These are phyloP conservation scores for Carassius gibelio DNA, from an alignment of 2,113 vertebrate species.

Conservation along the genomic window DNA sequence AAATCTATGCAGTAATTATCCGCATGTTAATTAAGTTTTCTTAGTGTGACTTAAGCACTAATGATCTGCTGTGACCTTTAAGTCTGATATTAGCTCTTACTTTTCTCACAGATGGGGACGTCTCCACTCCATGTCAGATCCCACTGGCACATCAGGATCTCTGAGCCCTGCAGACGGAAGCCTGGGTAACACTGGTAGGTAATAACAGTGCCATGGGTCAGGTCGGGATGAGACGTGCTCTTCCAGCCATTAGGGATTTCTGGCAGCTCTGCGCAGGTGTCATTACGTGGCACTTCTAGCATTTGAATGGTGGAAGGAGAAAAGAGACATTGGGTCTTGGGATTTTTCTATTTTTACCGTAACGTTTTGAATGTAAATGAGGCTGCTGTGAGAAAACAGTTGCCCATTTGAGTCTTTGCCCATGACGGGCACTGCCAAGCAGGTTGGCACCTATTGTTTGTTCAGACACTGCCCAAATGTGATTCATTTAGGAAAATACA, in stretches of 20 bases:
- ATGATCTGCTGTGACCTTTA: background rate
- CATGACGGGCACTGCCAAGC: constrained; percentile 57
- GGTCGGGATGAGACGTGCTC: constrained; percentile 90
- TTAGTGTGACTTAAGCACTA: background rate
- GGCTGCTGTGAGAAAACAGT: constrained; percentile 48
- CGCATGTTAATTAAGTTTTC: background rate
- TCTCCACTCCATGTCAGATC: constrained; percentile 95
- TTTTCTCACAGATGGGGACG: constrained; percentile 87
- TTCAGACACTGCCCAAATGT: constrained; percentile 55
- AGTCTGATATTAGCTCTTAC: constrained; percentile 72
- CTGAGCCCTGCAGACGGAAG: constrained; percentile 83
- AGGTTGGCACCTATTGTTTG: constrained; percentile 53
- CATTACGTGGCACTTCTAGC: constrained; percentile 92
- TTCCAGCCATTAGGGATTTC: constrained; percentile 96
- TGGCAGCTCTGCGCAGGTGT: constrained; percentile 92
- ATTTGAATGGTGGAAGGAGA: constrained; percentile 26
- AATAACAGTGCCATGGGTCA: constrained; percentile 91
- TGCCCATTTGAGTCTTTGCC: constrained; percentile 60
- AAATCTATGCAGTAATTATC: background rate
- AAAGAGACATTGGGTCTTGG: background rate
- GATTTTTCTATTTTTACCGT: background rate
- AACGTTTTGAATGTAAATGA: constrained; percentile 42
- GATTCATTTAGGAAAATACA: constrained; percentile 49
- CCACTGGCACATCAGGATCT: constrained; percentile 98
- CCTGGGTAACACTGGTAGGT: constrained; percentile 98